Base-by-base conservation (phyloP, 2,888 invertebrate genomes). In the Megastigmus dorsalis region DNA sequence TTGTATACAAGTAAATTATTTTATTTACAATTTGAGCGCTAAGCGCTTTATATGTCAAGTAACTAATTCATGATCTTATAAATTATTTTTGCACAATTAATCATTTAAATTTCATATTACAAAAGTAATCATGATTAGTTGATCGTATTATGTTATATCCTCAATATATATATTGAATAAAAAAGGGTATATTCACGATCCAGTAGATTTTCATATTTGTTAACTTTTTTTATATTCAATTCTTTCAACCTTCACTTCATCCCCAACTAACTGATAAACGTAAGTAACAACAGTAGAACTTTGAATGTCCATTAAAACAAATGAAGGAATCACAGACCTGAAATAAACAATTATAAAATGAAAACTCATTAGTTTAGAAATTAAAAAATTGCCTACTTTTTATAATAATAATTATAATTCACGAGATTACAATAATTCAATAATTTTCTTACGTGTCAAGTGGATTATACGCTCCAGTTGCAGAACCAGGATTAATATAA, bases 251-350 rank as follows among this genome's bases (percentile, higher is more conserved):
- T 99, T 99, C n/a, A 99, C 99, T 88, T 99, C 98, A 82, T 98
- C 98, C 2, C 96, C 97, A 54, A 98, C 93, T 60, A 99, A 91
- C 87, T 99, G 98, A 89, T 99, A 99, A 1, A 99, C 97, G 85
- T 99, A 99, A 0, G 98, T 98, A 9, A 98, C 97, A 20, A 99
- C 98, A 1, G 97, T 97, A 0, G 97, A 94, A 84, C 97, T 97
- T 89, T 99, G 99, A 80, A 99, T 99, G 88, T 99, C 99, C 95
- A 99, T 97, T 68, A 99, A 90, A 1, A 99, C 98, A 89, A 99
- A 99, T 0, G 99, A 99, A 59, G 99, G 98, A 65, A 94, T 95
- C 30, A 97, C 93, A 66, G 92, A 91, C 81, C 97, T 96, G 89
- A 74, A 92, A 91, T 67, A 82, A 79, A 82, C 82, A n/a, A 33